These are phyloP conservation scores for Drosophila rellima DNA, from an alignment of 2,888 invertebrate genomes.

Conservation along the genomic window DNA sequence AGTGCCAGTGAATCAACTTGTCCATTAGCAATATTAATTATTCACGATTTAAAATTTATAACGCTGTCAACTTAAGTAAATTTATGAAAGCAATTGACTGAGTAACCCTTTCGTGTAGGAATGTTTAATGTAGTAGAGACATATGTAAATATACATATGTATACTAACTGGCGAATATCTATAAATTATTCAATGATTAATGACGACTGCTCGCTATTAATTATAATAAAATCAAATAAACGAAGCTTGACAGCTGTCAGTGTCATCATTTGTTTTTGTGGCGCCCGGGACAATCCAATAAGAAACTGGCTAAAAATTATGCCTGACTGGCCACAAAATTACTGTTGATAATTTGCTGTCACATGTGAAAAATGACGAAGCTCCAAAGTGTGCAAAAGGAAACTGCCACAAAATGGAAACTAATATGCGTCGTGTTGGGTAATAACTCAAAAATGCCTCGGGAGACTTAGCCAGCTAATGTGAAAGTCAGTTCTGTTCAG, in stretches of 20 bases:
- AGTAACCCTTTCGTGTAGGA: conserved; percentile 58
- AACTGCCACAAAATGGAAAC: conserved; percentile 54
- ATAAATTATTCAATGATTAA: conserved; percentile 83
- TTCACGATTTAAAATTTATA: conserved; percentile 55
- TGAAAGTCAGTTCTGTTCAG: conserved; percentile 58
- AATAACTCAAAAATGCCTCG: conserved; percentile 41
- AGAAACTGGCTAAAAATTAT: conserved; percentile 36
- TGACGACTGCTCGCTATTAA: conserved; percentile 82
- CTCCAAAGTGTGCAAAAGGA: conserved; percentile 37
- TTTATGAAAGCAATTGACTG: conserved; percentile 50
- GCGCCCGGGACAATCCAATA: conserved; percentile 52
- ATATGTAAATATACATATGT: conserved; percentile 40
- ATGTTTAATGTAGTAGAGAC: conserved; percentile 2
- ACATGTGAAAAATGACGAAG: conserved; percentile 75
- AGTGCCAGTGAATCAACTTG: conserved; percentile 13
- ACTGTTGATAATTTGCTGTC: conserved; percentile 83
- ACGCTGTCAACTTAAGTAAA: conserved; percentile 60
- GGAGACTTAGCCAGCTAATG: conserved; percentile 30
- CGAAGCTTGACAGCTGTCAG: conserved; percentile 84
- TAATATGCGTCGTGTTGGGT: conserved; percentile 48
- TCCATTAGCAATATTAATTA: conserved; percentile 43
- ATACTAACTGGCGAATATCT: conserved; percentile 42
- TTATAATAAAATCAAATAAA: conserved; percentile 85
- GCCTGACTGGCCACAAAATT: conserved; percentile 54
- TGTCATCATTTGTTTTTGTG: conserved; percentile 77